A percentile compares a stretch with the other conserved stretches of the same genome.
Conservation (phyloP, 2,113 vertebrate genomes). For the Parus major region DNA sequence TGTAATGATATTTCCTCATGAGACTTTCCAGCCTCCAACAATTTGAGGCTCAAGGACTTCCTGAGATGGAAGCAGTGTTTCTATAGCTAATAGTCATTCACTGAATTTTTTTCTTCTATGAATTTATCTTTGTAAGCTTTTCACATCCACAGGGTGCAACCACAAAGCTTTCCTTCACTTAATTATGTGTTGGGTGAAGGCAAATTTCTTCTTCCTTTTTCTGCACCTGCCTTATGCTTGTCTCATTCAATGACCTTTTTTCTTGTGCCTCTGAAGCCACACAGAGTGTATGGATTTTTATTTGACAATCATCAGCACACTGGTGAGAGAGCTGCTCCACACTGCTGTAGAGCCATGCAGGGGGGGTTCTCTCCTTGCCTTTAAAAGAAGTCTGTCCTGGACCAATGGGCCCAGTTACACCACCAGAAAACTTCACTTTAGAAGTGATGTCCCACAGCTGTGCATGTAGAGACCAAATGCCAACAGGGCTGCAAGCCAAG, state of each 20-base stretch:
- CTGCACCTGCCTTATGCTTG: not conserved
- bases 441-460: not conserved
- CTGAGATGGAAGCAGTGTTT: constrained; percentile 1
- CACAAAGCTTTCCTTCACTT: not conserved
- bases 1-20: not conserved
- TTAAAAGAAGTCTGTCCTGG: not conserved
- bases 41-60: constrained; percentile 6
- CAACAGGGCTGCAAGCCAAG: not conserved
- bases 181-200: not conserved
- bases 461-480: not conserved
- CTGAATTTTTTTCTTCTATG: not conserved
- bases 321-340: not conserved
- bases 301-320: not conserved
- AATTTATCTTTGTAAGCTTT: not conserved
- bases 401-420: not conserved
- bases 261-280: not conserved
- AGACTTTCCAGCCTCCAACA: not conserved
- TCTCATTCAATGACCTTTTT: not conserved
- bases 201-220: not conserved
- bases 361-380: not conserved
- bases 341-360: not conserved
- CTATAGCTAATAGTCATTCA: not conserved
- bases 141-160: not conserved
- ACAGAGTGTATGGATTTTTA: not conserved
- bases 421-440: not conserved